Evolutionary conservation across 2,888 invertebrate species (phyloP), one percentile per base, ranked within the genome.

Genomic region (Pammene aurita): DNA sequence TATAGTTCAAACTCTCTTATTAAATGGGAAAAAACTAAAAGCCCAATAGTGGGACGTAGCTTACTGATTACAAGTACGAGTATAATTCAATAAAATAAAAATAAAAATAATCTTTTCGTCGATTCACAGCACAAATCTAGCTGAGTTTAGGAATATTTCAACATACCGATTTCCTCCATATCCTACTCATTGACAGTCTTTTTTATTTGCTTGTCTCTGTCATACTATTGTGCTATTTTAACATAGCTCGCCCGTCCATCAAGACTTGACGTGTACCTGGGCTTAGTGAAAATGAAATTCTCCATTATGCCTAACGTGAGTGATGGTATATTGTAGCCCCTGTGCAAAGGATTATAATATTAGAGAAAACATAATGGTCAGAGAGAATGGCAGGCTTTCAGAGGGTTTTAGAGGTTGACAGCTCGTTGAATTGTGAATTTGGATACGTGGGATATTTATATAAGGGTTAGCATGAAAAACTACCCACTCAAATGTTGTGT

Each of bases 221-320:
- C 58, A 46, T 52, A 65, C 54, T 65, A 58, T 69, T 55, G 55
- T 41, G 58, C 64, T 52, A 69, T 69, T 65, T 65, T 34, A 34
- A 54, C 58, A 44, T 54, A 41, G 57, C 14, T 14, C n/a, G 44
- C 42, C 63, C 68, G 64, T 69, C 69, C 69, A 60, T 69, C 69
- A 69, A 65, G 46, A 38, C 50, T 41, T 69, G 68, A 69, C 68
- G 68, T 54, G 16, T 69, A 64, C 69, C 65, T 64, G 67, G 65
- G 69, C 65, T 69, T 69, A 69, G 64, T 41, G 58, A 69, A 69
- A 65, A 69, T 65, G 54, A 69, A 69, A 65, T 69, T 69, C 69
- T 65, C 69, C 54, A 69, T 69, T 69, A 69, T 69, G 26, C 69
- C 54, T 26, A 13, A 18, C 52, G 18, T 69, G 68, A 69, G 58